Evolutionary conservation across 2,888 invertebrate species (phyloP), one percentile per base, ranked within the genome.

Genomic region (Gortyna flavago): DNA sequence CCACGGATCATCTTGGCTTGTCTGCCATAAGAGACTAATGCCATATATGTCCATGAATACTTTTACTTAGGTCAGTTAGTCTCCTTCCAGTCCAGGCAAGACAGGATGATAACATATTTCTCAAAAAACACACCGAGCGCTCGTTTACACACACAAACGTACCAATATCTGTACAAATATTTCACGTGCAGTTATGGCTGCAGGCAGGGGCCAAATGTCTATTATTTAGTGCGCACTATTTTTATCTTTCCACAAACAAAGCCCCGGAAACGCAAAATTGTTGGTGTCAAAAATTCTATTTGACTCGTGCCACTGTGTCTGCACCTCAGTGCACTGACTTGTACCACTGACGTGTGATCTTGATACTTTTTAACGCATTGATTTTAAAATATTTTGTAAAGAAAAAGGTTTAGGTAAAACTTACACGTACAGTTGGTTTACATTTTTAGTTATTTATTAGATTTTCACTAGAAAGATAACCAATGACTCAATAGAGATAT

Each of bases 211-310:
- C 84, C 57, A 59, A 86, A 84, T 84, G 75, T 75, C 85, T 75
- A 81, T 84, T 81, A 84, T 88, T 84, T 88, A 83, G 75, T 79
- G 72, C n/a, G 76, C 81, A 84, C 91, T 93, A 93, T 93, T 93
- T 92, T 90, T 85, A 87, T 89, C 85, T 71, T 70, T 82, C 79
- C 75, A 90, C 83, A 90, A 91, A 92, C 89, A 91, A 91, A 91
- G 90, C 85, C 89, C 89, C 89, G 91, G 91, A 91, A 93, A 91
- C 90, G 93, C 92, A 92, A 94, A 94, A 93, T 93, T 90, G 89
- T 91, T 90, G 88, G 90, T 93, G 93, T 93, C 93, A 92, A 92
- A 93, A 93, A 91, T 91, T 87, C 90, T 93, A 93, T 93, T 92
- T 91, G 93, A 90, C 92, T 92, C 93, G 91, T 92, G 92, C 90